Conservation (phyloP, 2,113 vertebrate species). For the Bettongia penicillata region DNA sequence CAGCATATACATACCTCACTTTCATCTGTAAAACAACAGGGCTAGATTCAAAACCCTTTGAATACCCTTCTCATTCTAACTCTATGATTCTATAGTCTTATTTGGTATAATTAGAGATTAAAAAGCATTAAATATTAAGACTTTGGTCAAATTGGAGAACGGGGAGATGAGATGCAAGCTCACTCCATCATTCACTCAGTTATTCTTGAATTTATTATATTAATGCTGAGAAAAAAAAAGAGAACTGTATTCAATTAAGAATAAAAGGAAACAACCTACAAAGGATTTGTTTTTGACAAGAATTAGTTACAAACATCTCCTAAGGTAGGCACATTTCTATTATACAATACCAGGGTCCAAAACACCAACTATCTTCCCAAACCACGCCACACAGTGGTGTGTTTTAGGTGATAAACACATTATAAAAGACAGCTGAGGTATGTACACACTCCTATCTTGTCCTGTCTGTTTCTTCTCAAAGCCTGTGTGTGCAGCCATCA, state of each 20-base stretch:
- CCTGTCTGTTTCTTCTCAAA: slow-evolving; percentile 44
- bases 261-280: not conserved
- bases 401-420: slow-evolving; percentile 9
- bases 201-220: not conserved
- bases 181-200: not conserved
- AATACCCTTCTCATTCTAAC: not conserved
- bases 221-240: not conserved
- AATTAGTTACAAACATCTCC: not conserved
- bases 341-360: not conserved
- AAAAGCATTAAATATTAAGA: slow-evolving; percentile 37
- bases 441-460: slow-evolving; percentile 14
- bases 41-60: not conserved
- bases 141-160: not conserved
- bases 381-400: not conserved
- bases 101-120: slow-evolving; percentile 30
- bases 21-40: not conserved
- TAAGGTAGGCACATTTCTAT: slow-evolving; percentile 28
- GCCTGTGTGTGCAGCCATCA: slow-evolving; percentile 61
- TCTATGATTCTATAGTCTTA: slow-evolving; percentile 41
- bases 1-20: slow-evolving; percentile 3
- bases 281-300: slow-evolving; percentile 12
- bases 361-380: not conserved
- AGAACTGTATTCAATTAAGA: not conserved
- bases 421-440: slow-evolving; percentile 38
- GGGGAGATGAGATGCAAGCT: not conserved